Base-by-base conservation (phyloP, 2,888 invertebrate species). In the Eupithecia inturbata region DNA sequence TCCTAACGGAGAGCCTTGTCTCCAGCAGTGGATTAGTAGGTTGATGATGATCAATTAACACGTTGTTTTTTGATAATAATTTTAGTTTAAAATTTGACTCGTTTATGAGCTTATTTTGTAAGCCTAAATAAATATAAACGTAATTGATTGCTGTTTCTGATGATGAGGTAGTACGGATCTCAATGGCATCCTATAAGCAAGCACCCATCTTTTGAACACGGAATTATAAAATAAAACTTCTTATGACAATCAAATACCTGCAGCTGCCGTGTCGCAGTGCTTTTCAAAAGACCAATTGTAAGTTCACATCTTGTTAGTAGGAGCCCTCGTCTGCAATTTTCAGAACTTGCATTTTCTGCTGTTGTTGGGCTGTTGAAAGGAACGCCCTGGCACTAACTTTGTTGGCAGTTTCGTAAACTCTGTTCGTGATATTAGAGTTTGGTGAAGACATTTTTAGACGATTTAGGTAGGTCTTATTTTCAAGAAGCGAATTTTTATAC, bases 251-350 rank as follows among this genome's bases (percentile, higher is more conserved):
- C 22, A 68, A 57, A 33, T 64, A 31, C 36, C 60, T 78, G 78
- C 77, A 53, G 68, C 67, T 70, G 71, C 64, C 63, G n/a, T 77
- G 77, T 3, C 49, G 49, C 76, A 74, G 76, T 79, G 73, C 77
- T 77, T 82, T 80, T 78, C 78, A 78, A 81, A 82, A 81, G 79
- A 82, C 77, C 82, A 81, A 83, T 80, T 80, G 78, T 74, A 68
- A 79, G 79, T 76, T 80, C 74, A 28, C 64, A 78, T 78, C 82
- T 82, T 79, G 82, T 83, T 83, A 82, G 80, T 66, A 41, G 72
- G 57, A 78, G 81, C 78, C 80, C 78, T 76, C 75, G 77, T 77
- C 64, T 70, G 72, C 78, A 80, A 77, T 80, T 80, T 80, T 77
- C 67, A 73, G 53, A 76, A 79, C 77, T 80, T 67, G 71, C 78